phyloP scores from a whole-genome alignment of 2,113 vertebrate species.

The Poeciliopsis prolifica region DNA sequence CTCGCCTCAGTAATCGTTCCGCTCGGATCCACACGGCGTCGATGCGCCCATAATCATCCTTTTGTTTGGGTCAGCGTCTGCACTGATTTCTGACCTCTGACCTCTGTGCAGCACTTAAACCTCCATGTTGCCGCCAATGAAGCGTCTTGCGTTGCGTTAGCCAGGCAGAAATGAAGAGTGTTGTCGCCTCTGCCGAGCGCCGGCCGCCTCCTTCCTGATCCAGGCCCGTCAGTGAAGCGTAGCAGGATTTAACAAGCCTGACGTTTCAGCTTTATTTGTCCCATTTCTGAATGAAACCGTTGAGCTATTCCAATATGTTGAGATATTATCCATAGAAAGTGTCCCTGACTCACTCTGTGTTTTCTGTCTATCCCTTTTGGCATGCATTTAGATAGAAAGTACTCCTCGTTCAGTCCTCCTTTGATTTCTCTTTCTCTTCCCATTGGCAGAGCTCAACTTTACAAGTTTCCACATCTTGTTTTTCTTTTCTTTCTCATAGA shows the following conservation, averaged over 20 bases:
- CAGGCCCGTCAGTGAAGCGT: background rate
- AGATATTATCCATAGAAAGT: background rate
- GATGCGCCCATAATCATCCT: constrained; percentile 56
- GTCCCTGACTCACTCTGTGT: no score
- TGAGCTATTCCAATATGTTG: background rate
- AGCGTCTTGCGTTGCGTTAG: constrained; percentile 76
- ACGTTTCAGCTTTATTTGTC: no score
- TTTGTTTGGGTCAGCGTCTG: constrained; percentile 71
- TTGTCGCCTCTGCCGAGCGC: constrained; percentile 52
- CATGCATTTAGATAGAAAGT: no score
- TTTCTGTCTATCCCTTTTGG: no score
- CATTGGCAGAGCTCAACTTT: no score
- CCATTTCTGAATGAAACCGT: no score
- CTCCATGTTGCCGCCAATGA: constrained; percentile 76
- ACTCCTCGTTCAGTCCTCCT: no score
- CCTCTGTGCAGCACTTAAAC: constrained; percentile 71
- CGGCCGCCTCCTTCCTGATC: constrained; percentile 29
- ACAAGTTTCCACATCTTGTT: no score
- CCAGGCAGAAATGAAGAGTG: constrained; percentile 57
- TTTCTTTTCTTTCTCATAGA: no score
- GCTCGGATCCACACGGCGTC: constrained; percentile 39
- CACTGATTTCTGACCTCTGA: constrained; percentile 63
- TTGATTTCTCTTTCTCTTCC: no score
- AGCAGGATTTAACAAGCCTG: no score
- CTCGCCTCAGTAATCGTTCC: constrained; percentile 55